Evolutionary conservation across 2,888 invertebrate genomes (phyloP).

Genomic region (Yponomeuta malinellus): DNA sequence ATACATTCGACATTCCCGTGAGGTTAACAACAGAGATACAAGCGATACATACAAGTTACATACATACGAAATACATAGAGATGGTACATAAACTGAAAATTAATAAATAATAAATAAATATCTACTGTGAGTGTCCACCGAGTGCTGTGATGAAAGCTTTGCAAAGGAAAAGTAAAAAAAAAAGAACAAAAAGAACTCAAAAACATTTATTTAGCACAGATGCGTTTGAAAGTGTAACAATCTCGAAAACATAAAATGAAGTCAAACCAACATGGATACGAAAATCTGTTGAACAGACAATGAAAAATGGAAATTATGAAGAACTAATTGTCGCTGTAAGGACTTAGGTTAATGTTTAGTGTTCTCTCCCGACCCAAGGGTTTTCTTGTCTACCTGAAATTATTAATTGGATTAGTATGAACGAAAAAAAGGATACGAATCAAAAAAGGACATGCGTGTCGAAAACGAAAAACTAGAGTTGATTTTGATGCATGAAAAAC

Average conservation of each 20-base stretch:
- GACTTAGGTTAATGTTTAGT: conserved; percentile 36
- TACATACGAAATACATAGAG: conserved; percentile 35
- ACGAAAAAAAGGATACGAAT: conserved; percentile 56
- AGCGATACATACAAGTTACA: conserved; percentile 59
- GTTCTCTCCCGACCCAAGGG: conserved; percentile 72
- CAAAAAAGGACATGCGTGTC: conserved; percentile 38
- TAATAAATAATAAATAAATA: conserved; percentile 28
- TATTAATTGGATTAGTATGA: conserved; percentile 74
- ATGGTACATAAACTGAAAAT: conserved; percentile 35
- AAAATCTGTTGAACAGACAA: conserved; percentile 2
- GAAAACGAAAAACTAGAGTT: conserved; percentile 26
- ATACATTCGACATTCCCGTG: conserved; percentile 51
- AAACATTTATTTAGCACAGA: conserved; percentile 58
- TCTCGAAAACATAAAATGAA: neutral
- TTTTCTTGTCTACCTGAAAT: conserved; percentile 73
- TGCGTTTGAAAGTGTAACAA: conserved; percentile 11
- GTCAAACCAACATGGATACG: neutral
- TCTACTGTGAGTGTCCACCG: conserved; percentile 67
- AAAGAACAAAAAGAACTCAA: conserved; percentile 55
- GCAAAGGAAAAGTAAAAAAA: conserved; percentile 64
- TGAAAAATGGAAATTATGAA: conserved; percentile 6
- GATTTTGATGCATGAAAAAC: neutral
- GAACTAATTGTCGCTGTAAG: conserved; percentile 3
- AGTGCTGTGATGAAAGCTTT: conserved; percentile 74
- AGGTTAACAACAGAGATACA: conserved; percentile 60